These are phyloP conservation scores for Drosophila lacteicornis DNA, from an alignment of 1,140 invertebrate genomes.

Conservation along the genomic window DNA sequence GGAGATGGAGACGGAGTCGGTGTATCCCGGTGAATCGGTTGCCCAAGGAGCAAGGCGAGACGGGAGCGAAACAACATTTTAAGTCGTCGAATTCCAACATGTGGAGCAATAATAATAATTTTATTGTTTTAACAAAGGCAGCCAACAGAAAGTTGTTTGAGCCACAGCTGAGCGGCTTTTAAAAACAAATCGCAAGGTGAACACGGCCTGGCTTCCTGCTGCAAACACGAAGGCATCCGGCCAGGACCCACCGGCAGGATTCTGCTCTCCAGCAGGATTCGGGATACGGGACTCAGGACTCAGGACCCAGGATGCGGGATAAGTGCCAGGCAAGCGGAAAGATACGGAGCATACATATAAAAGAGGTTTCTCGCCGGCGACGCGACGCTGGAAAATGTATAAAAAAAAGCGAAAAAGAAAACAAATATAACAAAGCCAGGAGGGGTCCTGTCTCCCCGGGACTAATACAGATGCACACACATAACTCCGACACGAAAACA, in stretches of 20 bases:
- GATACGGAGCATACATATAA: conserved; percentile 62
- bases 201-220: conserved; percentile 42
- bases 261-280: conserved; percentile 16
- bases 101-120: conserved; percentile 84
- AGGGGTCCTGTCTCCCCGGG: neutral
- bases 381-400: conserved; percentile 52
- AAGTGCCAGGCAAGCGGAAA: conserved; percentile 73
- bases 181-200: conserved; percentile 80
- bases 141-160: conserved; percentile 82
- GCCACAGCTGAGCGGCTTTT: conserved; percentile 83
- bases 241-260: conserved; percentile 15
- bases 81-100: conserved; percentile 83
- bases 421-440: conserved; percentile 65
- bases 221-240: conserved; percentile 26
- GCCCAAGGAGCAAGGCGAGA: neutral
- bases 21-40: neutral
- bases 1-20: too few relatives aligned
- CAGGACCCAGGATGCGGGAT: conserved; percentile 32
- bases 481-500: conserved; percentile 69
- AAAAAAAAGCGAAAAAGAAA: conserved; percentile 27
- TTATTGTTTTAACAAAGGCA: conserved; percentile 84
- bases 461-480: conserved; percentile 39
- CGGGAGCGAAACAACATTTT: conserved; percentile 65
- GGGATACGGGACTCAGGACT: neutral
- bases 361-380: conserved; percentile 66